phyloP scores from a whole-genome alignment of 2,888 invertebrate genomes.

The Rhingia rostrata region DNA sequence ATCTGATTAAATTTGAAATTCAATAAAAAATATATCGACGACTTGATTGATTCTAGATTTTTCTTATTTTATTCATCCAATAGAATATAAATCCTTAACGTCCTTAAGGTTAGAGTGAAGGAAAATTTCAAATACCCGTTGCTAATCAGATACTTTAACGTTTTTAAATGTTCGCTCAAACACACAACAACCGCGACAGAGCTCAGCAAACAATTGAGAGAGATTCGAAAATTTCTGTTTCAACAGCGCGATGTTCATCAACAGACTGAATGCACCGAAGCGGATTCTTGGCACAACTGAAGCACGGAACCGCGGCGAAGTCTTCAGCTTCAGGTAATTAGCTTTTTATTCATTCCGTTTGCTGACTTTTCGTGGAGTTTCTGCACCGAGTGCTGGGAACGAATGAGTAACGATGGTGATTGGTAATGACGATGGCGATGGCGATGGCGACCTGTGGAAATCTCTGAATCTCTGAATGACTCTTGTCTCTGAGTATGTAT shows the following conservation, averaged over 20 bases:
- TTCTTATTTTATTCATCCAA: neutral
- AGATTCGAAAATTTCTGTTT: constrained; percentile 40
- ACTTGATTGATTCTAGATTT: neutral
- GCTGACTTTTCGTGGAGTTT: constrained; percentile 62
- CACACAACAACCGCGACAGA: neutral
- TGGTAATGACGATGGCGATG: constrained; percentile 10
- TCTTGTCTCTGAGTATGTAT: constrained; percentile 33
- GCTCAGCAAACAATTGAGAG: constrained; percentile 5
- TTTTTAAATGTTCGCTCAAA: neutral
- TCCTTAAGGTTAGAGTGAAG: neutral
- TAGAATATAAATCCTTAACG: neutral
- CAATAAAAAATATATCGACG: neutral
- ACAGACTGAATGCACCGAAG: constrained; percentile 77
- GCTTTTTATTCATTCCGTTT: constrained; percentile 63
- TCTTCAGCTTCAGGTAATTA: constrained; percentile 70
- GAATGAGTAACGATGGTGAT: constrained; percentile 3
- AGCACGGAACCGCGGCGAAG: constrained; percentile 65
- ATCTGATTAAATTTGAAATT: constrained; percentile 42
- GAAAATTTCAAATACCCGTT: constrained; percentile 11
- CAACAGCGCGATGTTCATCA: constrained; percentile 76
- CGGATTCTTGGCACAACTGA: constrained; percentile 67
- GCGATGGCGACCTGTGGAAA: constrained; percentile 50
- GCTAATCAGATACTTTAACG: constrained; percentile 2
- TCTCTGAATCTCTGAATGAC: constrained; percentile 32
- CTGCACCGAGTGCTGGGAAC: constrained; percentile 38